Evolutionary conservation across 1,140 invertebrate species (phyloP).

Genomic region (Bursaphelenchus mucronatus): DNA sequence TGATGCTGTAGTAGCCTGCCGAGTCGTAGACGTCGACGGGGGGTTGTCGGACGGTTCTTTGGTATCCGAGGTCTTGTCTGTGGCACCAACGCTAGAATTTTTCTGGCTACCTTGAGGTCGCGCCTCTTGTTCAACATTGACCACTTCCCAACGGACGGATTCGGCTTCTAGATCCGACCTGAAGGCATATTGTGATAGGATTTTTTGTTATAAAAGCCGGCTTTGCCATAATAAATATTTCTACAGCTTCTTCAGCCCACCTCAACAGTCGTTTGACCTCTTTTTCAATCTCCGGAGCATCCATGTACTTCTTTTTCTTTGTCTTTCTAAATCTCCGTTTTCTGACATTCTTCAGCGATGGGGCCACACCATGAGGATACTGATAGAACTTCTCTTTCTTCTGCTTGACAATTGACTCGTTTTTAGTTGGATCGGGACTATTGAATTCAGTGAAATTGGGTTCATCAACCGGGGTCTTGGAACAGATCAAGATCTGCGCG

Average conservation of each 20-base stretch:
- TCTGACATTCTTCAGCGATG: conserved; percentile 53
- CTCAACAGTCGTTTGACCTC: conserved; percentile 55
- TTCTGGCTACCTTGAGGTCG: too few relatives aligned
- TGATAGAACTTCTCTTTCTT: conserved; percentile 45
- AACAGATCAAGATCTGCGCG: conserved; percentile 51
- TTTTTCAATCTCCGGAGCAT: conserved; percentile 55
- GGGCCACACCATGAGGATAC: conserved; percentile 53
- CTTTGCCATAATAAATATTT: background rate
- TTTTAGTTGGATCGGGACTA: conserved; percentile 11
- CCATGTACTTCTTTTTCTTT: conserved; percentile 60
- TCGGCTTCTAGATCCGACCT: conserved; percentile 53
- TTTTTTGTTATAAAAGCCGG: background rate
- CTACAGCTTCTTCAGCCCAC: conserved; percentile 15
- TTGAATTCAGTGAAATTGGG: background rate
- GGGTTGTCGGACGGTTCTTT: conserved; percentile 62
- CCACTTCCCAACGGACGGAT: conserved; percentile 52
- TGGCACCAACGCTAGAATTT: too few relatives aligned
- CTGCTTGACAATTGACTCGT: conserved; percentile 8
- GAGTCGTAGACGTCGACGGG: too few relatives aligned
- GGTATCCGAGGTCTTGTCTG: conserved; percentile 22
- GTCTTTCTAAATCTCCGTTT: conserved; percentile 55
- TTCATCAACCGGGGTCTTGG: conserved; percentile 22
- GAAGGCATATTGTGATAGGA: background rate
- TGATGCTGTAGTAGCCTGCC: too few relatives aligned
- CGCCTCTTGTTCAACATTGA: conserved; percentile 34